These are phyloP conservation scores for Anas bernieri DNA, from an alignment of 2,797 vertebrate genomes.

Conservation along the genomic window DNA sequence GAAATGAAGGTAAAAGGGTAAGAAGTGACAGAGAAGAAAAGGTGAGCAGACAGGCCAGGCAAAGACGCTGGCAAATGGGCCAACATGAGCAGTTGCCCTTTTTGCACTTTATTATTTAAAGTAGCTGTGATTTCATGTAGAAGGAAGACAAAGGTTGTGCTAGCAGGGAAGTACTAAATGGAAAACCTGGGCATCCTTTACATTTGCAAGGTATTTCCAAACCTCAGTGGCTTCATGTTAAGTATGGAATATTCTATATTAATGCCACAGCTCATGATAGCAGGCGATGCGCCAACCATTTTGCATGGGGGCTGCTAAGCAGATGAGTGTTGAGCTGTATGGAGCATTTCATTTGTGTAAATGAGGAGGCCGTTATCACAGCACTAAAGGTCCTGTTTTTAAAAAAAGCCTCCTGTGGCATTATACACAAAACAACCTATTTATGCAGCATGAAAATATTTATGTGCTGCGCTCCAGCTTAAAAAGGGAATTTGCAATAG, in stretches of 20 bases:
- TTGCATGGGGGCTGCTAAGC: slow-evolving; percentile 11
- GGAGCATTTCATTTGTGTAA: slow-evolving; percentile 61
- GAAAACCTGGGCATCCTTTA: background rate
- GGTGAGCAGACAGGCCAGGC: background rate
- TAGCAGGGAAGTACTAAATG: background rate
- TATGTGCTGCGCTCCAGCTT: slow-evolving; percentile 24
- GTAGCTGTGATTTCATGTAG: background rate
- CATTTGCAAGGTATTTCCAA: background rate
- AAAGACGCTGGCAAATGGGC: background rate
- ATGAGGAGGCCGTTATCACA: slow-evolving; percentile 54
- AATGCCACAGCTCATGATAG: background rate
- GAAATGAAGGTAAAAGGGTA: background rate
- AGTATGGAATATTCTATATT: slow-evolving; percentile 38
- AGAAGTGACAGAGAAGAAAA: background rate
- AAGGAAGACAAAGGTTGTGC: background rate
- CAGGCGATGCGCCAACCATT: background rate
- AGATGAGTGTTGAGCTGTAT: slow-evolving; percentile 41
- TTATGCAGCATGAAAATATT: slow-evolving; percentile 64
- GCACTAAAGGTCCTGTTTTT: slow-evolving; percentile 44
- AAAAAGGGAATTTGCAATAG: slow-evolving; percentile 57
- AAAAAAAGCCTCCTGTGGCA: slow-evolving; percentile 37
- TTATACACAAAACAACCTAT: slow-evolving; percentile 65
- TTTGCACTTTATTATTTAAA: slow-evolving; percentile 17
- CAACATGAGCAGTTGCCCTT: background rate
- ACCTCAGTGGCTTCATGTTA: background rate